Evolutionary conservation across 2,888 invertebrate genomes (phyloP), one percentile per base, ranked within the genome.

Genomic region (Argynnis bischoffii): DNA sequence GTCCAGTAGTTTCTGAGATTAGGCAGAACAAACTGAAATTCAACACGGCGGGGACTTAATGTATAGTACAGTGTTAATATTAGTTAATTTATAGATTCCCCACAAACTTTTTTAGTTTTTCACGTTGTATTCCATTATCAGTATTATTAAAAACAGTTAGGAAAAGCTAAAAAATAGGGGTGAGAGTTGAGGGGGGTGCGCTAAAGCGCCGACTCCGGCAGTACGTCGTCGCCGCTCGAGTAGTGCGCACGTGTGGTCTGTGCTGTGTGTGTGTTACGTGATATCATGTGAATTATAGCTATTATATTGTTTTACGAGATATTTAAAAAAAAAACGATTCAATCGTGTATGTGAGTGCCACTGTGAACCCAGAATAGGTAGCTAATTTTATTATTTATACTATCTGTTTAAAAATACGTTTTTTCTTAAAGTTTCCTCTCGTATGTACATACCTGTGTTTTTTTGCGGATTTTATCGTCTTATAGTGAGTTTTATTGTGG

Each of bases 181-280:
- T 66, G 73, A 69, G 69, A 74, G 72, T 69, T 71, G 77, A 72
- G 70, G 74, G 76, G 70, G 77, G 78, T 77, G 75, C 76, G 75
- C 47, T 56, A 73, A 72, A 76, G 82, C 83, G 82, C 81, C 79
- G 78, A 68, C 81, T 85, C 86, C 88, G 88, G 86, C 86, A 89
- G 89, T 89, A 75, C 77, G 75, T 79, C 79, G 71, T 75, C 75
- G 78, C 70, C 79, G 77, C 75, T 74, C 80, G 77, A 69, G 72
- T 74, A 71, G 78, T 75, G 64, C 66, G 73, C 75, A 73, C 73
- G 81, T 75, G 77, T 53, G 46, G n/a, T 21, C 69, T 63, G 72
- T 76, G 71, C 70, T 71, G 67, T 70, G 67, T 66, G 13, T 71
- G 69, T 72, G 72, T 69, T 72, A 74, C 72, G 71, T 72, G 74